A percentile compares a stretch with the other conserved stretches of the same genome.
Evolutionary conservation across 35 echinoderm and acorn worm species (phyloP).

Genomic region (Apostichopus californicus): DNA sequence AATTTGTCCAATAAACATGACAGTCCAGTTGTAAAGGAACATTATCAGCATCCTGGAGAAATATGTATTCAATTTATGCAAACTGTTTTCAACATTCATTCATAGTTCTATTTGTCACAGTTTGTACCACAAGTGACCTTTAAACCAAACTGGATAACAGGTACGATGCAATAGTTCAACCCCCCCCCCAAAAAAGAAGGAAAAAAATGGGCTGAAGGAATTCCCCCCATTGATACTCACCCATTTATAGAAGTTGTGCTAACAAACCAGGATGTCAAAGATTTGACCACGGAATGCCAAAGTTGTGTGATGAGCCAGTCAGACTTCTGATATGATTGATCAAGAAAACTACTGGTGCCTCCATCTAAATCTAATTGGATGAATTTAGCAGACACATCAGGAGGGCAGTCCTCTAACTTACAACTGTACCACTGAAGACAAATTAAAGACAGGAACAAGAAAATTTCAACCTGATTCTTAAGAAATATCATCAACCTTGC

Average conservation of each 20-base stretch:
- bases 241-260: conserved; percentile 92
- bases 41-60: too few species aligned
- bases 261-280: conserved; percentile 65
- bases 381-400: conserved; percentile 59
- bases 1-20: too few species aligned
- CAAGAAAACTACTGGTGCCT: conserved; percentile 72
- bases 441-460: background rate
- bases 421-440: conserved; percentile 87
- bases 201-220: too few species aligned
- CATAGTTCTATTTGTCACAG: too few species aligned
- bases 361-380: conserved; percentile 65
- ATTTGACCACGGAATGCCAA: conserved; percentile 75
- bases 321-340: conserved; percentile 80
- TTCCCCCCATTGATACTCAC: conserved; percentile 53
- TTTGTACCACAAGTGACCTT: too few species aligned
- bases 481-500: too few species aligned
- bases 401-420: conserved; percentile 62
- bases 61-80: too few species aligned
- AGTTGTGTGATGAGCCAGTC: conserved; percentile 88
- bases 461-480: background rate
- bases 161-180: too few species aligned
- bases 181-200: too few species aligned
- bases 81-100: too few species aligned
- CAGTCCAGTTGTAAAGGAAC: too few species aligned
- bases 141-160: too few species aligned